Evolutionary conservation across 1,140 invertebrate genomes (phyloP).

Genomic region (Teleopsis dalmanni): DNA sequence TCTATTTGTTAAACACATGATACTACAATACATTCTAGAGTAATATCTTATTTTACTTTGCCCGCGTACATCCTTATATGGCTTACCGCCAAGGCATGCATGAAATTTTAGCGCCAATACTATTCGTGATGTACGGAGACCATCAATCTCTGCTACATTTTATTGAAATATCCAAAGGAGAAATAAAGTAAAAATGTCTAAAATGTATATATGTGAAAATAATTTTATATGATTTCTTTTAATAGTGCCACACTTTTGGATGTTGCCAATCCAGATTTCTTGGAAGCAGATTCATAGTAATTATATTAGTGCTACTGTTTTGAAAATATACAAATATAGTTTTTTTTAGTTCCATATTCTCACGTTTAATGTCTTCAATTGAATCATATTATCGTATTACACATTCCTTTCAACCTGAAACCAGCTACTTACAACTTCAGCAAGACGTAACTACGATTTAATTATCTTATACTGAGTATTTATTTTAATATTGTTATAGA

Average conservation of each 20-base stretch:
- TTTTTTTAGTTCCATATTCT: slow-evolving; percentile 59
- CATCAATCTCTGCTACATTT: slow-evolving; percentile 55
- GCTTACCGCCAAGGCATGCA: slow-evolving; percentile 82
- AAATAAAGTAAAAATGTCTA: slow-evolving; percentile 9
- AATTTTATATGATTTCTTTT: not conserved
- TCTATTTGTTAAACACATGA: not conserved
- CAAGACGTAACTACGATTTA: too few species aligned
- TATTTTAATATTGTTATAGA: too few species aligned
- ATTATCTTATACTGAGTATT: too few species aligned
- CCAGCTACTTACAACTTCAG: too few species aligned
- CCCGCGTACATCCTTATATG: slow-evolving; percentile 60
- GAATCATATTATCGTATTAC: slow-evolving; percentile 62
- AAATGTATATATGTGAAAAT: too few species aligned
- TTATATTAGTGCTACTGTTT: slow-evolving; percentile 32
- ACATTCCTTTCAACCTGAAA: slow-evolving; percentile 46
- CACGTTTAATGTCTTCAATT: slow-evolving; percentile 62
- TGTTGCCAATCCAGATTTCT: slow-evolving; percentile 54
- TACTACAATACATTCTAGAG: slow-evolving; percentile 5
- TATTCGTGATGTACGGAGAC: slow-evolving; percentile 68
- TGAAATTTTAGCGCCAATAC: slow-evolving; percentile 67
- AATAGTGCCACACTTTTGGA: slow-evolving; percentile 50
- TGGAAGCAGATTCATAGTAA: slow-evolving; percentile 71
- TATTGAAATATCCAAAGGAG: slow-evolving; percentile 26
- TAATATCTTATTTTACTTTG: slow-evolving; percentile 58
- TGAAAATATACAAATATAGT: not conserved